phyloP scores from a whole-genome alignment of 2,113 vertebrate species.

The Xenopus tropicalis region DNA sequence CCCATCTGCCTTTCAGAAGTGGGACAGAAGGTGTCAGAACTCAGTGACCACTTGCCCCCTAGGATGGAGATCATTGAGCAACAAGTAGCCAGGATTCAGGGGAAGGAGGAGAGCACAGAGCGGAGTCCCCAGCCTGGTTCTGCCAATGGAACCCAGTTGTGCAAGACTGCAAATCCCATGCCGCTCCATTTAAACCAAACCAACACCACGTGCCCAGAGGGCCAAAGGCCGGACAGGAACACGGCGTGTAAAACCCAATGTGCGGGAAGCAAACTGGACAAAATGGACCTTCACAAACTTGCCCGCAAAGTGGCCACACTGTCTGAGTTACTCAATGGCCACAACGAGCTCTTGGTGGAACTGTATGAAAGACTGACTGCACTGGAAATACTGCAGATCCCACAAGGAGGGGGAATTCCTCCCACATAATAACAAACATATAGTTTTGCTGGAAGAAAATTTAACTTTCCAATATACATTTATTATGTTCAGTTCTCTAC shows the following conservation, averaged over 20 bases:
- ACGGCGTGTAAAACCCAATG: neutral
- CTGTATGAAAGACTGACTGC: conserved; percentile 19
- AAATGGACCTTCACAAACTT: neutral
- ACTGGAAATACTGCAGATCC: conserved; percentile 5
- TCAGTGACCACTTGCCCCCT: neutral
- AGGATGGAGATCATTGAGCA: conserved; percentile 1
- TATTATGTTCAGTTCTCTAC: no score
- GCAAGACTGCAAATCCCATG: neutral
- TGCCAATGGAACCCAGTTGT: neutral
- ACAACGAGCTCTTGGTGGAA: conserved; percentile 32
- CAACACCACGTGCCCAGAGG: neutral
- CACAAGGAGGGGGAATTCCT: no score
- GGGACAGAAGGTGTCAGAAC: neutral
- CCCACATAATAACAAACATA: no score
- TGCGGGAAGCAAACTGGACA: neutral
- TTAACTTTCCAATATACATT: no score
- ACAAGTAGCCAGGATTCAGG: neutral
- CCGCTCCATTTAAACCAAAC: neutral
- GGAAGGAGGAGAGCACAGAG: neutral
- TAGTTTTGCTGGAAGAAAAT: no score
- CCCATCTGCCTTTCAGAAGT: conserved; percentile 12
- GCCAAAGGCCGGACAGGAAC: no score
- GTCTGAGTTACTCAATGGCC: conserved; percentile 23
- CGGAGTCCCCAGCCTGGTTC: neutral
- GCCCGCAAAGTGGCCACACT: conserved; percentile 13